A percentile compares a stretch with the other conserved stretches of the same genome.
Conservation (phyloP, 2,113 vertebrate species). For the Myxocyprinus asiaticus region DNA sequence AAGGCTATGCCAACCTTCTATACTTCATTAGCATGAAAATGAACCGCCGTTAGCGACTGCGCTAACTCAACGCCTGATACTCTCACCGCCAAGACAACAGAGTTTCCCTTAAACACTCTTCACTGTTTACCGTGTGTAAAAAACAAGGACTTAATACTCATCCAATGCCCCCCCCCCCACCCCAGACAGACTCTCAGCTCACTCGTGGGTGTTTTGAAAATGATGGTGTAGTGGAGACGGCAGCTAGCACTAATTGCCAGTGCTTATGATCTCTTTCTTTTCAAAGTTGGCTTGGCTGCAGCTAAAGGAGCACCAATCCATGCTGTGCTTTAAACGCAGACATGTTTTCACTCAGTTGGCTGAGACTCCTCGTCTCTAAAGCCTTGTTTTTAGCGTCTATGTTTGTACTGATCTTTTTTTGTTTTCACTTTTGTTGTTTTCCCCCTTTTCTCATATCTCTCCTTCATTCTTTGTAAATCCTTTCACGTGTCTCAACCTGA, state of each 20-base stretch:
- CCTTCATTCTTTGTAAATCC: neutral
- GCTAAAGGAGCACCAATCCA: neutral
- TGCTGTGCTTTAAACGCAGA: conserved; percentile 1
- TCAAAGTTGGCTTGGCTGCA: neutral
- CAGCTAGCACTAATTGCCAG: conserved; percentile 52
- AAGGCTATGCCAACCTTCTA: conserved; percentile 51
- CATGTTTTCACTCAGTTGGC: neutral
- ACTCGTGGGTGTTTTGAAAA: conserved; percentile 39
- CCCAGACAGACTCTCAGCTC: conserved; percentile 11
- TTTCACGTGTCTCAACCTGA: conserved; percentile 38
- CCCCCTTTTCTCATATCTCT: neutral
- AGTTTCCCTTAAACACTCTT: conserved; percentile 54
- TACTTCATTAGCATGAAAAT: conserved; percentile 57
- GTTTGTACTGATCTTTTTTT: conserved; percentile 9
- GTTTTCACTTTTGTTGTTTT: conserved; percentile 13
- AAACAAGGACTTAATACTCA: conserved; percentile 42
- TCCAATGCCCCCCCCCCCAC: conserved; percentile 42
- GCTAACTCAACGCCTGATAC: conserved; percentile 34
- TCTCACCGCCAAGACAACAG: conserved; percentile 41
- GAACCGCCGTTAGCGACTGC: conserved; percentile 37
- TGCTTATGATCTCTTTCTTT: conserved; percentile 39
- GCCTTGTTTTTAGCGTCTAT: neutral
- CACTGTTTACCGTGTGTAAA: conserved; percentile 21
- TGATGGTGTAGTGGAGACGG: conserved; percentile 16
- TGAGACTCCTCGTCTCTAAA: conserved; percentile 11